Base-by-base conservation (phyloP, 2,797 vertebrate genomes). In the Avahi laniger region DNA sequence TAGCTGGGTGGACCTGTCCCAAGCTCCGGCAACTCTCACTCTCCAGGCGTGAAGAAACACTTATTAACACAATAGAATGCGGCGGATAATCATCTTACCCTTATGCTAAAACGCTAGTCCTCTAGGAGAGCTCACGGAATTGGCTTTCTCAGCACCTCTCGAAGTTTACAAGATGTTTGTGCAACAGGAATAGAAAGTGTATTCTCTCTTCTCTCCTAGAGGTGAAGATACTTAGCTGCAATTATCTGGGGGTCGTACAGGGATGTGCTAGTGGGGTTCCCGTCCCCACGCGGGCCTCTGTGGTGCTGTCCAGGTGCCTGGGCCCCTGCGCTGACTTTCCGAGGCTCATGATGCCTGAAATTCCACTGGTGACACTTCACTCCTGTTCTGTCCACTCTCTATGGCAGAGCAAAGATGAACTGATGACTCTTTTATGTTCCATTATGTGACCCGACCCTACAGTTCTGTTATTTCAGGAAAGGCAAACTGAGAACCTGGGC, bases 81-180 rank as follows among this genome's bases (percentile, higher is more conserved):
- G 91, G 46, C 82, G 85, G 91, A 78, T 43, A 89, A 35, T 82
- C 18, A 67, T 91, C 6, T 14, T 90, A 84, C 84, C 92, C 24
- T 96, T 48, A 79, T 28, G 94, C n/a, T 88, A 85, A 80, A 98
- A 95, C 38, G 78, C 35, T 91, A 52, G 93, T 81, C 90, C 87
- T 88, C 82, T 72, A 94, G 65, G 96, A 94, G 5, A 92, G 92
- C 78, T 97, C 93, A 90, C 17, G 65, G 73, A n/a, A 26, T 67
- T 93, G 75, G 70, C 33, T 67, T 83, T 88, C 93, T 88, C 30
- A 59, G 89, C 69, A 48, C 89, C 81, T 35, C 57, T 95, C 82
- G 88, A 89, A 73, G 33, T 30, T 78, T 30, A 86, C 28, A 79
- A 33, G 28, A 22, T 48, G 93, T 93, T 7, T 86, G 93, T 86